Conservation (phyloP, 2,113 vertebrate genomes). For the Pithys albifrons region DNA sequence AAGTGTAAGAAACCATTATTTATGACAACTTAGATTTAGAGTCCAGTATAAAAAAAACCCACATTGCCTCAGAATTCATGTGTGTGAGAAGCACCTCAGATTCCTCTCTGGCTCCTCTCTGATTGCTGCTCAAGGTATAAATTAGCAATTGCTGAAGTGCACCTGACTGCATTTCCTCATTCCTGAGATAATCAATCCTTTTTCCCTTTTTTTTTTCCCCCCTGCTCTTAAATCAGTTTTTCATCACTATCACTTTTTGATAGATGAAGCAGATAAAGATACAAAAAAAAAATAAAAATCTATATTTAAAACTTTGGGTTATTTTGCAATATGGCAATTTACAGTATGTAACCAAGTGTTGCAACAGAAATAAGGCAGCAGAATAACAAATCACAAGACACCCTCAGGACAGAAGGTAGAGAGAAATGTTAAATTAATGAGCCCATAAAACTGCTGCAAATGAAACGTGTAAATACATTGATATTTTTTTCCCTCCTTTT, state of each 20-base stretch:
- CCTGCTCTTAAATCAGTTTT: neutral
- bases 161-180: conserved; percentile 22
- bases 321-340: conserved; percentile 84
- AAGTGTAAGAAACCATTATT: neutral
- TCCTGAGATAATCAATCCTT: neutral
- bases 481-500: conserved; percentile 81
- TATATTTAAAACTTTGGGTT: conserved; percentile 82
- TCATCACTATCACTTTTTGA: neutral
- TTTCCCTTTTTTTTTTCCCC: neutral
- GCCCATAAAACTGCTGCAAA: conserved; percentile 98
- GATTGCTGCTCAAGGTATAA: conserved; percentile 9
- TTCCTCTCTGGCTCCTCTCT: neutral
- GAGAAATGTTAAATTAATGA: conserved; percentile 99
- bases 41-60: neutral
- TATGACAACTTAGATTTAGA: conserved; percentile 3
- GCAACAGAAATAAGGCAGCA: conserved; percentile 80
- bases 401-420: conserved; percentile 98
- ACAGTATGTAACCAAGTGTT: conserved; percentile 83
- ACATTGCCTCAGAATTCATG: neutral
- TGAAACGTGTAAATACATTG: conserved; percentile 99
- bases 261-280: conserved; percentile 59
- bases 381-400: conserved; percentile 91
- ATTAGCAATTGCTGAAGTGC: conserved; percentile 27
- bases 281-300: conserved; percentile 49
- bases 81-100: neutral